Base-by-base conservation (phyloP, 2,888 invertebrate species). In the Anagyrus pseudococci region DNA sequence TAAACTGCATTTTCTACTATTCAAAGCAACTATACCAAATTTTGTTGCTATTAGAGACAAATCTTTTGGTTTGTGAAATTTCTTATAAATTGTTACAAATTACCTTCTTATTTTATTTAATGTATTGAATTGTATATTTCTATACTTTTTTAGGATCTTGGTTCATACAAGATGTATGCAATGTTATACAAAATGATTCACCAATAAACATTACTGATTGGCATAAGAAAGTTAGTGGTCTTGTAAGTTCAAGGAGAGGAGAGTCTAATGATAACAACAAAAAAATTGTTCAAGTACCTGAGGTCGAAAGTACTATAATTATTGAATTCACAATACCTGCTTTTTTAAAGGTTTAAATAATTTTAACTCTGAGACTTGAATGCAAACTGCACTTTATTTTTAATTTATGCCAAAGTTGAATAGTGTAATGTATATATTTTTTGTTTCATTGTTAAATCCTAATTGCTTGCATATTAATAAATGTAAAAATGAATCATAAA, bases 111-210 rank as follows among this genome's bases (percentile, higher is more conserved):
- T n/a, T n/a, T n/a, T n/a, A n/a, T n/a, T n/a, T n/a, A n/a, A n/a
- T n/a, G n/a, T n/a, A n/a, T n/a, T n/a, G n/a, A n/a, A n/a, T n/a
- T n/a, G n/a, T 6, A 3, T 53, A 13, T 40, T 41, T 26, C 4
- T 19, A 17, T 44, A 29, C 4, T 53, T 53, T 49, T 44, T 37
- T 25, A 66, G 66, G 64, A 19, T 33, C 60, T 7, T 58, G 50
- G 61, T 67, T 67, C 10, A 67, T 67, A 13, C 52, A 58, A 53
- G 67, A 64, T 20, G 40, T 64, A 3, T 67, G 64, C 17, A 20
- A 58, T 4, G 54, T 29, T 29, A 33, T 67, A 17, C 8, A 46
- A 25, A 19, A 48, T 19, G 41, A 48, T 1, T 48, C 55, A 6
- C 66, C 62, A 13, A 53, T 62, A 1, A 25, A 17, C 40, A 44